Base-by-base conservation (phyloP, 2,797 vertebrate genomes). In the Aldrovandia affinis region DNA sequence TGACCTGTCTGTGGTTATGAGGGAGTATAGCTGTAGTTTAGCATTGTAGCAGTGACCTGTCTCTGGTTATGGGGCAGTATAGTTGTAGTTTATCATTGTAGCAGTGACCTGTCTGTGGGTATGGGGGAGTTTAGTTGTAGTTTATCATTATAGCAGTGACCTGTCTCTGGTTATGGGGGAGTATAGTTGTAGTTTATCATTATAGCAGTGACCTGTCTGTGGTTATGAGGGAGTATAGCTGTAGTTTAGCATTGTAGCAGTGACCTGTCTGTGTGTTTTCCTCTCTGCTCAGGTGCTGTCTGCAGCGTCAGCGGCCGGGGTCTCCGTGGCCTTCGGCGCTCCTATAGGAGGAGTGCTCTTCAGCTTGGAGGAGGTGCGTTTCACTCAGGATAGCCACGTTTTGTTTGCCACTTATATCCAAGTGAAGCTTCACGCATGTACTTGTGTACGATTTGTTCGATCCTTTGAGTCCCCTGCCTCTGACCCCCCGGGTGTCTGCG, bases 321-420 rank as follows among this genome's bases (percentile, higher is more conserved):
- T 99, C 82, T 99, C 98, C 0, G 98, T 99, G 86, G 98, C 98
- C 59, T 99, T 99, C 82, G 98, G 98, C 39, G 98, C 98, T 28
- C 98, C 98, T 0, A 99, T 99, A 36, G 98, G 98, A 90, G 98
- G 98, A 89, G 98, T 99, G 57, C 97, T 99, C 87, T 99, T 99
- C 94, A 99, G 98, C 87, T 90, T 99, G 92, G 98, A 99, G 91
- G 98, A 99, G 97, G 98, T 98, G 81, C 61, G 84, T 81, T 52
- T 83, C n/a, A 20, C 54, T 44, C 50, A 54, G 14, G 25, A 44
- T 50, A 20, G 73, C 44, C 73, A 77, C 14, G 36, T 47, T 57
- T 30, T 39, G 18, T 0, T 8, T 81, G 18, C 28, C 36, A 20
- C n/a, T 42, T 77, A n/a, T 14, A 47, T 75, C 1, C 18, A 77